These are phyloP conservation scores for Tyrannus savana DNA, from an alignment of 2,113 vertebrate genomes.

Conservation along the genomic window DNA sequence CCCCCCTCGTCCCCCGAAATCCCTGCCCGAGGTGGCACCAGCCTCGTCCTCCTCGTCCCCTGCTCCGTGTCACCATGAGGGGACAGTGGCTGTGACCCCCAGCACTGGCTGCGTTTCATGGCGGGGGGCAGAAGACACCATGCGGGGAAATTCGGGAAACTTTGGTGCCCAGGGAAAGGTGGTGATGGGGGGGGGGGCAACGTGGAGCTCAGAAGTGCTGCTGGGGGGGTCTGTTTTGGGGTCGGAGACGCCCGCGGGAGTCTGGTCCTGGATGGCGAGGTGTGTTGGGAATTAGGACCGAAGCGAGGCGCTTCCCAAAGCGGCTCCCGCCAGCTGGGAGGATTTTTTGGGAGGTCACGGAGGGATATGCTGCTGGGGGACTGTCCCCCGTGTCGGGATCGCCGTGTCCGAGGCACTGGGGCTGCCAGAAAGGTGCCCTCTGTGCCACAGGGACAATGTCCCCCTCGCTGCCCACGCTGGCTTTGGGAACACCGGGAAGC, in stretches of 20 bases:
- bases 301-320: background rate
- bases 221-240: background rate
- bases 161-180: background rate
- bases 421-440: background rate
- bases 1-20: background rate
- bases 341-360: background rate
- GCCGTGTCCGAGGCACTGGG: background rate
- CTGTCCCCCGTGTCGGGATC: background rate
- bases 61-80: background rate
- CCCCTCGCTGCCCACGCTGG: background rate
- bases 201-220: background rate
- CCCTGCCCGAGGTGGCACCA: background rate
- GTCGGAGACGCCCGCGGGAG: background rate
- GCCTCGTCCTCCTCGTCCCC: background rate
- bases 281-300: background rate
- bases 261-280: background rate
- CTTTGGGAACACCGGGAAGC: background rate
- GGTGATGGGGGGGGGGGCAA: no score
- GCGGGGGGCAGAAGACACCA: background rate
- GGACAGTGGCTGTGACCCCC: background rate
- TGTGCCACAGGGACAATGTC: background rate
- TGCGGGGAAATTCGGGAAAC: background rate
- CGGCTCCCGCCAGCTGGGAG: background rate
- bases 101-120: rapidly evolving
- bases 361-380: background rate